These are phyloP conservation scores for Bradysia coprophila DNA, from an alignment of 1,140 invertebrate species.

Conservation along the genomic window DNA sequence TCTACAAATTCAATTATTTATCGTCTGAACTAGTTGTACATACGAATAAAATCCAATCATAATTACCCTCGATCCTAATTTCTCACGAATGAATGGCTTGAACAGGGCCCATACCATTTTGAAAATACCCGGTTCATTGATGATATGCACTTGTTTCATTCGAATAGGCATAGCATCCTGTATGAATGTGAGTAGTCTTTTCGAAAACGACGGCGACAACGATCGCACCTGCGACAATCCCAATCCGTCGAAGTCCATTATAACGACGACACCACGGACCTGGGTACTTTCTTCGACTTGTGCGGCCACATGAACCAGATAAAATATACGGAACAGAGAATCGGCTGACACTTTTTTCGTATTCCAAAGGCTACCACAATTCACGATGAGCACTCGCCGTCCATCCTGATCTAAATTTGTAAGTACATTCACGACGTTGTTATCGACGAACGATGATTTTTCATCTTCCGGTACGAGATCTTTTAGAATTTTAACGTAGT, in stretches of 20 bases:
- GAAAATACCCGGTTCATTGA: constrained; percentile 77
- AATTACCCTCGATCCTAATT: constrained; percentile 59
- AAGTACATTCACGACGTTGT: constrained; percentile 55
- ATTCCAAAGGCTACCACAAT: constrained; percentile 39
- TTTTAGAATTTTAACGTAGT: constrained; percentile 38
- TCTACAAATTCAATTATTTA: constrained; percentile 53
- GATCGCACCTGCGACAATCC: constrained; percentile 51
- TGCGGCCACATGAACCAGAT: constrained; percentile 54
- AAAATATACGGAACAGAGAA: constrained; percentile 56
- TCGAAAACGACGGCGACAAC: constrained; percentile 50
- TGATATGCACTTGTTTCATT: constrained; percentile 76
- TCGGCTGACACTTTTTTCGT: constrained; percentile 47
- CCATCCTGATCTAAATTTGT: constrained; percentile 38
- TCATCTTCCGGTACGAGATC: constrained; percentile 44
- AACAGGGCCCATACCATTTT: constrained; percentile 76
- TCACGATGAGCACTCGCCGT: constrained; percentile 19
- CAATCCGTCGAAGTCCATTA: constrained; percentile 64
- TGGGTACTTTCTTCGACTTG: constrained; percentile 54
- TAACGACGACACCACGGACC: constrained; percentile 49
- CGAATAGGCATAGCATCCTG: constrained; percentile 78
- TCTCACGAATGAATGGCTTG: constrained; percentile 71
- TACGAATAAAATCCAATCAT: too few relatives aligned
- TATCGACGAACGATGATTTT: constrained; percentile 37
- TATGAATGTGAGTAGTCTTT: constrained; percentile 55
- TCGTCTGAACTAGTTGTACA: constrained; percentile 58